Conservation (phyloP, 2,888 invertebrate species). For the Tromatobia lineatoria region DNA sequence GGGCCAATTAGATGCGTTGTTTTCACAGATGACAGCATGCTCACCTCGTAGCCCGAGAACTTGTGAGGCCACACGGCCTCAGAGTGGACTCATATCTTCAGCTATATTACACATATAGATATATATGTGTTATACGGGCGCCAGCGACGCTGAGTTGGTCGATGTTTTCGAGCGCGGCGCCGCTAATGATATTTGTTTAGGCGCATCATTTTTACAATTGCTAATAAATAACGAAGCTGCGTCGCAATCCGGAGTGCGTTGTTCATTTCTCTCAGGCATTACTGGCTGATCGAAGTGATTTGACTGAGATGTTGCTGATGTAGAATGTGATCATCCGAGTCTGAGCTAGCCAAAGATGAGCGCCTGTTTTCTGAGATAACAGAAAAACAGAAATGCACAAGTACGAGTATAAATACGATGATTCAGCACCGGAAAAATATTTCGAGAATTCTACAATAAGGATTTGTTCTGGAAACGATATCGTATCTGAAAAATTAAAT, state of each 20-base stretch:
- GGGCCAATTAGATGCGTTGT: slow-evolving; percentile 79
- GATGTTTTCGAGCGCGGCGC: slow-evolving; percentile 70
- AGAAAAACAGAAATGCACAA: slow-evolving; percentile 45
- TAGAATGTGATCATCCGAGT: slow-evolving; percentile 45
- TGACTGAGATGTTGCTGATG: slow-evolving; percentile 19
- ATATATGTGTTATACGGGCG: slow-evolving; percentile 9
- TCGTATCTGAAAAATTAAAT: too few relatives aligned
- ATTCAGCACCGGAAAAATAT: neutral
- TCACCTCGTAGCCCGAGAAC: slow-evolving; percentile 49
- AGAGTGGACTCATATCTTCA: slow-evolving; percentile 21
- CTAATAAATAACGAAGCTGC: slow-evolving; percentile 79
- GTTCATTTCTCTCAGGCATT: slow-evolving; percentile 12
- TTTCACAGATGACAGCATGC: slow-evolving; percentile 82
- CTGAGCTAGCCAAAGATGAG: slow-evolving; percentile 39
- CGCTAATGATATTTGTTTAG: slow-evolving; percentile 80
- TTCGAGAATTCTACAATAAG: neutral
- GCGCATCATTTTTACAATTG: slow-evolving; percentile 78
- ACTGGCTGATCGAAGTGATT: slow-evolving; percentile 18
- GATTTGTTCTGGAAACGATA: too few relatives aligned
- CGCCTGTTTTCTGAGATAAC: slow-evolving; percentile 67
- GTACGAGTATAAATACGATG: neutral
- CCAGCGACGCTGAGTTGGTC: slow-evolving; percentile 22
- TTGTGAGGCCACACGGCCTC: slow-evolving; percentile 20
- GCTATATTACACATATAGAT: slow-evolving; percentile 17
- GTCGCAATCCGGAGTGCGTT: slow-evolving; percentile 18